Conservation (phyloP, 2,888 invertebrate species). For the Vandiemenella viatica region DNA sequence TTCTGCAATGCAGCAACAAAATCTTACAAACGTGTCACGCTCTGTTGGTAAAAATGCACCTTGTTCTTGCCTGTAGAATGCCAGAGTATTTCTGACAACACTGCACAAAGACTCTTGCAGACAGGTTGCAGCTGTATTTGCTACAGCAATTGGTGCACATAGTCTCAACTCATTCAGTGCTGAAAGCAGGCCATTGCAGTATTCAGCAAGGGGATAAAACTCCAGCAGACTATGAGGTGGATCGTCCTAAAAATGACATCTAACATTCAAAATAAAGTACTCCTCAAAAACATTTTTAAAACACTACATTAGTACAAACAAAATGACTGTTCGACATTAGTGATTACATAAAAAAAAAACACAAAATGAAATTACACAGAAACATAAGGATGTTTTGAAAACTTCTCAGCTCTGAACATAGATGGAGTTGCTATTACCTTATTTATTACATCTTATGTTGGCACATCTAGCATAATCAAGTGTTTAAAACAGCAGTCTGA, state of each 20-base stretch:
- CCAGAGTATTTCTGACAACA: constrained; percentile 50
- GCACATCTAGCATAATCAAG: too few species aligned
- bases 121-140: constrained; percentile 50
- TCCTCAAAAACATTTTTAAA: too few species aligned
- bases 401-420: too few species aligned
- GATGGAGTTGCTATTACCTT: too few species aligned
- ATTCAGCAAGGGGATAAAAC: constrained; percentile 78
- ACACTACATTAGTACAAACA: too few species aligned
- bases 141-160: constrained; percentile 68
- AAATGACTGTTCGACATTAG: too few species aligned
- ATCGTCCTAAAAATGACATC: constrained; percentile 29
- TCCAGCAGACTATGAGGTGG: constrained; percentile 76
- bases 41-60: constrained; percentile 60
- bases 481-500: too few species aligned
- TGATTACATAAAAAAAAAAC: too few species aligned
- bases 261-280: too few species aligned
- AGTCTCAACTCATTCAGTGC: constrained; percentile 71
- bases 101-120: constrained; percentile 54
- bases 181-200: constrained; percentile 69
- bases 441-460: too few species aligned
- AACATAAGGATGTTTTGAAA: too few species aligned
- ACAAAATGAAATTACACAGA: too few species aligned
- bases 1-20: constrained; percentile 64
- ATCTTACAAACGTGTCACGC: constrained; percentile 58
- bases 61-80: constrained; percentile 70